Evolutionary conservation across 2,113 vertebrate genomes (phyloP).

Genomic region (Sciurus niger): DNA sequence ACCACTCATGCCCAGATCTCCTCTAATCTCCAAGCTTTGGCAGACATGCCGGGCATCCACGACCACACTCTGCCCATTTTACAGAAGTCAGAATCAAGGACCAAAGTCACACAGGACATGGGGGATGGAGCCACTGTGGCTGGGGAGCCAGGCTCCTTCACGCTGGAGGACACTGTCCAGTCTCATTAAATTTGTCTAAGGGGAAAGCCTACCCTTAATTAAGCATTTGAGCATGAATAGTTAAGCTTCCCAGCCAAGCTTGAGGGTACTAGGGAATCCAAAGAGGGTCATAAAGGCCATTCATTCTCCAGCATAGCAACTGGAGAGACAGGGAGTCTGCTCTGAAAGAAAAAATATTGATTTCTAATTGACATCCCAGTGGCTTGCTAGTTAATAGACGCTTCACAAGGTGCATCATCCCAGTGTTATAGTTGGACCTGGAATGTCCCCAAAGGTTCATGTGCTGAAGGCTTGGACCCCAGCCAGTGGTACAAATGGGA

Average conservation of each 20-base stretch:
- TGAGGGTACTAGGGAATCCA: neutral
- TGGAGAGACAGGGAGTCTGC: neutral
- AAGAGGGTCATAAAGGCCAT: neutral
- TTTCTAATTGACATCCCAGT: constrained; percentile 20
- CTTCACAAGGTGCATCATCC: neutral
- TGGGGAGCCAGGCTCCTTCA: neutral
- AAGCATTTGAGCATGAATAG: neutral
- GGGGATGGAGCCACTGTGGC: neutral
- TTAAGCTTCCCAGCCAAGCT: neutral
- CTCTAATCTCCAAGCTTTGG: neutral
- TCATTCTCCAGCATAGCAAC: neutral
- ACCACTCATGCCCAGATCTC: no score
- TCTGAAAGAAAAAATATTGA: constrained; percentile 55
- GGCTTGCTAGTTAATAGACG: neutral
- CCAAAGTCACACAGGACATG: neutral
- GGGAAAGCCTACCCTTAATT: neutral
- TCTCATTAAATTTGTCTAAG: neutral
- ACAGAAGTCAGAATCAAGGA: neutral
- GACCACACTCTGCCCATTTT: neutral
- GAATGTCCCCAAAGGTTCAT: neutral
- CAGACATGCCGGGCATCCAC: neutral
- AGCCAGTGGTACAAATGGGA: neutral
- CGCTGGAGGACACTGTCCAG: neutral
- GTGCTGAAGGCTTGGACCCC: neutral
- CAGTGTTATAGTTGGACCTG: neutral